Evolutionary conservation across 2,888 invertebrate genomes (phyloP), one percentile per base, ranked within the genome.

Genomic region (Argyresthia albistria): DNA sequence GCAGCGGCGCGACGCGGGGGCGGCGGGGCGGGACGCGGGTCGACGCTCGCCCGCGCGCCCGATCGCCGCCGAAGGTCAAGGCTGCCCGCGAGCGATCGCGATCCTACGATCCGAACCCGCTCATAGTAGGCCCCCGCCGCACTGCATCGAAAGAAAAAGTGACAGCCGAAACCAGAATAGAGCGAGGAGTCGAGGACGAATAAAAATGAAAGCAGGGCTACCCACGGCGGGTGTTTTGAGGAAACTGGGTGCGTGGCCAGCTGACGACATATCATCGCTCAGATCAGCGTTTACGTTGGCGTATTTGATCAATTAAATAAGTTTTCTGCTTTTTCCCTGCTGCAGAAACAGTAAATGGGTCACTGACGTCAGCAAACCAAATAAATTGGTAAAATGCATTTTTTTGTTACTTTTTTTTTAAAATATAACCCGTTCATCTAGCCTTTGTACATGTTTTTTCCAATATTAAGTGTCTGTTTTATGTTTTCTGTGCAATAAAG

Each of bases 131-230:
- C 48, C 48, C 9, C 48, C 48, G 64, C 66, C 60, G 59, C 57
- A 51, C 63, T 64, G 67, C 69, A 80, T 80, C 76, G 86, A 87
- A 86, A 86, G 76, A 86, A 87, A 87, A 87, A 87, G 87, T 87
- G 84, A 83, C 82, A 75, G 75, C 73, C 82, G 76, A 78, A 84
- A 83, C 83, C 80, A 78, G 82, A 83, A 81, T 80, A 81, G 80
- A 79, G 9, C 35, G 43, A 79, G 84, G 82, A 82, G 74, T 72
- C 76, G 76, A 79, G 84, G 83, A 82, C 86, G 79, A 71, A 79
- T 81, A 86, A 86, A 87, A 88, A 83, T 80, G 87, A 88, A 86
- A 87, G 86, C 83, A 73, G 56, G 25, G n/a, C n/a, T n/a, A n/a
- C 9, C n/a, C 7, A 10, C 35, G 12, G 4, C 47, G 35, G 56